These are phyloP conservation scores for Hesperia comma DNA, from an alignment of 2,888 invertebrate genomes.

Conservation along the genomic window DNA sequence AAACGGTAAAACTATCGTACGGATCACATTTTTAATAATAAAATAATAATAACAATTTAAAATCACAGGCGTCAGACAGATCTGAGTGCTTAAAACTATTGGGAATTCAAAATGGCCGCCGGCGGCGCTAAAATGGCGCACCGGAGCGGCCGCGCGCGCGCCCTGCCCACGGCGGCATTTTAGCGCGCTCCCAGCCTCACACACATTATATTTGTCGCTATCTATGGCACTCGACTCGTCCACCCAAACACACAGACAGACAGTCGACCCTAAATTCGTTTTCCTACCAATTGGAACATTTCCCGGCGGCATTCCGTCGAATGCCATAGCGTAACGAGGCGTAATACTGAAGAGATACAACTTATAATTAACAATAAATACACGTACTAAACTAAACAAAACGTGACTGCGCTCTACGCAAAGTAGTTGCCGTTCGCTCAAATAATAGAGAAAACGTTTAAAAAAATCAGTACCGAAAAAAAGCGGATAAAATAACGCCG, in stretches of 20 bases:
- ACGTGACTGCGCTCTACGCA: slow-evolving; percentile 42
- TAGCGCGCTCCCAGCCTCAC: slow-evolving; percentile 42
- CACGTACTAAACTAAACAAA: slow-evolving; percentile 52
- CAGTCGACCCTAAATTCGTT: slow-evolving; percentile 11
- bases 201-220: slow-evolving; percentile 29
- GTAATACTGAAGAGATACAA: slow-evolving; percentile 62
- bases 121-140: slow-evolving; percentile 44
- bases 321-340: slow-evolving; percentile 49
- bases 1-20: slow-evolving; percentile 68
- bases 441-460: slow-evolving; percentile 41
- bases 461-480: slow-evolving; percentile 71
- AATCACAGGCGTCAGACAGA: slow-evolving; percentile 75
- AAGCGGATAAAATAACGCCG: slow-evolving; percentile 62
- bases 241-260: slow-evolving; percentile 34
- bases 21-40: slow-evolving; percentile 70
- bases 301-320: slow-evolving; percentile 37
- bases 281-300: not conserved
- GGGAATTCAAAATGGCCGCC: slow-evolving; percentile 53
- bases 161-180: slow-evolving; percentile 44
- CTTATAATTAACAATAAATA: slow-evolving; percentile 59
- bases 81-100: slow-evolving; percentile 70
- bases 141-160: slow-evolving; percentile 3
- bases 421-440: slow-evolving; percentile 48
- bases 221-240: slow-evolving; percentile 42
- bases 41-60: slow-evolving; percentile 66